phyloP scores from a whole-genome alignment of 2,113 vertebrate genomes.

The Sinocyclocheilus grahami region DNA sequence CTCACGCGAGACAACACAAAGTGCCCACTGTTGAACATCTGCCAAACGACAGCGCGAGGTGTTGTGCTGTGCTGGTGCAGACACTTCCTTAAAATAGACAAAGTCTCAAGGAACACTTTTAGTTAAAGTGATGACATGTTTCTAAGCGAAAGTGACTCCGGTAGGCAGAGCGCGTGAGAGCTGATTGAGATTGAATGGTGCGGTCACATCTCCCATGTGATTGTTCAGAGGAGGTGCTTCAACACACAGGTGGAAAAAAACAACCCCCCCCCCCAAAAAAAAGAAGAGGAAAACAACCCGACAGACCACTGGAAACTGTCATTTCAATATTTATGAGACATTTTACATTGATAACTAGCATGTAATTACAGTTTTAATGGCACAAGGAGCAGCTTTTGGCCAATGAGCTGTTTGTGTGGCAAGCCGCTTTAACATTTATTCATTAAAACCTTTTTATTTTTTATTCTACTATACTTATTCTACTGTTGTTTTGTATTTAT shows the following conservation, averaged over 20 bases:
- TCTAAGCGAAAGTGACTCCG: constrained; percentile 2
- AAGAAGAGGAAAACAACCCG: too few relatives aligned
- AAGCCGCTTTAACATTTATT: not conserved
- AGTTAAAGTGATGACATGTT: not conserved
- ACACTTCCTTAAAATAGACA: not conserved
- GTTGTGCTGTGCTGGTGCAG: not conserved
- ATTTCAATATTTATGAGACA: not conserved
- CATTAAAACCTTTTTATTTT: not conserved
- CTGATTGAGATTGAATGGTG: constrained; percentile 25
- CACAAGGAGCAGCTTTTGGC: not conserved
- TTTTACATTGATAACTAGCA: not conserved
- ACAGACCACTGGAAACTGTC: not conserved
- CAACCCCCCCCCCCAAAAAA: too few relatives aligned
- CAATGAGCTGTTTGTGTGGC: not conserved
- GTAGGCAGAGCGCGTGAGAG: not conserved
- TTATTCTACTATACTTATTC: too few relatives aligned
- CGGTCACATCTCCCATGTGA: constrained; percentile 33
- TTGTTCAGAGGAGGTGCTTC: not conserved
- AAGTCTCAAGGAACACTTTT: not conserved
- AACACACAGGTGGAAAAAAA: constrained; percentile 2
- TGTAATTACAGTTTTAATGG: not conserved
- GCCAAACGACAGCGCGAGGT: not conserved
- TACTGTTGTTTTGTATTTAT: too few relatives aligned
- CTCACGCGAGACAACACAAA: constrained; percentile 38
- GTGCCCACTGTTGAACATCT: constrained; percentile 31